phyloP scores from a whole-genome alignment of 2,797 vertebrate species.

The Urosaurus nigricauda region DNA sequence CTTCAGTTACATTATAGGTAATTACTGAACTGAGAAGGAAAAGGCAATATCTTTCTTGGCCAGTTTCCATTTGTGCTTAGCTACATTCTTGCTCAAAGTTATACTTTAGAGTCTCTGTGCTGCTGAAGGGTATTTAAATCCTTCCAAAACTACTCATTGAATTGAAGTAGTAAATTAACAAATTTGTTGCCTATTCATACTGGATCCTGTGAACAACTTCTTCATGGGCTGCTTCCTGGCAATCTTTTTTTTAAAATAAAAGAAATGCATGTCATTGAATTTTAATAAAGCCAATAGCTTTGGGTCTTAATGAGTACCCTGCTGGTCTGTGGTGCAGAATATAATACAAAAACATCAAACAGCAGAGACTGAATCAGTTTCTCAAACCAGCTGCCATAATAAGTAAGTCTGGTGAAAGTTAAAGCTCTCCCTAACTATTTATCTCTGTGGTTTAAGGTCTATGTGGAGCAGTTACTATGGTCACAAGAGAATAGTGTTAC shows the following conservation, averaged over 20 bases:
- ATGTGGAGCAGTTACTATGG: background rate
- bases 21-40: slow-evolving; percentile 44
- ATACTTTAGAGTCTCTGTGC: slow-evolving; percentile 7
- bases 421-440: background rate
- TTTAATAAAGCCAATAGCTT: slow-evolving; percentile 36
- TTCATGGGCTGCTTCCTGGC: slow-evolving; percentile 40
- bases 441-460: background rate
- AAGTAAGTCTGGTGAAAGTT: slow-evolving; percentile 10
- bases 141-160: slow-evolving; percentile 8
- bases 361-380: background rate
- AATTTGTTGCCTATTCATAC: slow-evolving; percentile 36
- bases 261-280: slow-evolving; percentile 31
- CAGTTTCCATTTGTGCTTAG: slow-evolving; percentile 33
- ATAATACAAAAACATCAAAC: slow-evolving; percentile 24
- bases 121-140: slow-evolving; percentile 12
- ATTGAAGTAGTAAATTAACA: slow-evolving; percentile 44
- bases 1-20: slow-evolving; percentile 31
- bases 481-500: background rate
- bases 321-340: slow-evolving; percentile 23
- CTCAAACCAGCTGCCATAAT: background rate
- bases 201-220: slow-evolving; percentile 25
- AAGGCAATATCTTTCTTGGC: slow-evolving; percentile 25
- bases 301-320: slow-evolving; percentile 28
- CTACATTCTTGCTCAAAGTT: slow-evolving; percentile 26
- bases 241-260: slow-evolving; percentile 30